Conservation (phyloP, 2,113 vertebrate genomes). For the Rhipidura dahli region DNA sequence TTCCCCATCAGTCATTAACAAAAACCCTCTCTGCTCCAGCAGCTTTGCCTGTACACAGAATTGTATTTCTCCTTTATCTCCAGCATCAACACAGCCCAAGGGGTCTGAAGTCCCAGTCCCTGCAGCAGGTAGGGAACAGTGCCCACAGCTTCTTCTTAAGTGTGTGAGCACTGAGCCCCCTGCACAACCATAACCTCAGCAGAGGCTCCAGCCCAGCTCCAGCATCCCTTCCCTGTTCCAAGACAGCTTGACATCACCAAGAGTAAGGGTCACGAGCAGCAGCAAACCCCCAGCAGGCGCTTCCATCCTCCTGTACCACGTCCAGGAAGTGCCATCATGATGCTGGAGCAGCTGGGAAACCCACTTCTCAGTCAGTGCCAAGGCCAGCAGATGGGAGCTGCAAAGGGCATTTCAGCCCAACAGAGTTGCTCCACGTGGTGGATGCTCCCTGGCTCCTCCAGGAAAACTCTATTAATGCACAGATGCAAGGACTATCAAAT, state of each 20-base stretch:
- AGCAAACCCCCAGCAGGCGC: background rate
- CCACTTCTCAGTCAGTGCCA: accelerated
- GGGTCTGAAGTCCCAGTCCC: background rate
- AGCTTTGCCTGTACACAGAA: background rate
- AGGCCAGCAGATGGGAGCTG: background rate
- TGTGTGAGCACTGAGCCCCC: background rate
- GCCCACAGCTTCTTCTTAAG: background rate
- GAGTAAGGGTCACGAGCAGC: background rate
- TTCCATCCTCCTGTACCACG: background rate
- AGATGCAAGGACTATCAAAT: background rate
- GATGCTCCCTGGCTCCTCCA: background rate
- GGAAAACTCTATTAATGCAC: background rate
- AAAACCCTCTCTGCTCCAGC: background rate
- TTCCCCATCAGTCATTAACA: background rate
- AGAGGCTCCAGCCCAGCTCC: background rate
- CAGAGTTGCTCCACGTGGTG: background rate
- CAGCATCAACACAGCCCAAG: background rate
- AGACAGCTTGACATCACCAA: background rate
- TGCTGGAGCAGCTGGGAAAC: background rate
- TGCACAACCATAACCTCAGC: background rate
- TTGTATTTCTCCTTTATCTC: background rate
- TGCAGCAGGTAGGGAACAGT: background rate
- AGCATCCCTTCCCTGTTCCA: background rate
- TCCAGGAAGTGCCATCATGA: background rate
- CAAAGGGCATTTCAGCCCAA: background rate